Evolutionary conservation across 2,888 invertebrate genomes (phyloP).

Genomic region (Halocaridina rubra): DNA sequence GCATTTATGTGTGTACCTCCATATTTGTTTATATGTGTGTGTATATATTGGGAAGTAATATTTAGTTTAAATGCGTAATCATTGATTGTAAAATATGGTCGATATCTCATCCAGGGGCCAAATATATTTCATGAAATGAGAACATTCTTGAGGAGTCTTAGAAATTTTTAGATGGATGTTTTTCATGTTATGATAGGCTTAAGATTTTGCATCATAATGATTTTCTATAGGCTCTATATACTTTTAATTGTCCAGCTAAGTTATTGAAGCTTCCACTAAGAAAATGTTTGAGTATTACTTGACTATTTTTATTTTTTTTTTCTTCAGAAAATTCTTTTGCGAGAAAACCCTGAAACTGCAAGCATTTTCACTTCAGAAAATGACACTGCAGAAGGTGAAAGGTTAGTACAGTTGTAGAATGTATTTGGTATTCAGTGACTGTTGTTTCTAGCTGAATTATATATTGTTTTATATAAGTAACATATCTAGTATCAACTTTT

Average conservation of each 20-base stretch:
- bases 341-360: slow-evolving; percentile 22
- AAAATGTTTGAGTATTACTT: background rate
- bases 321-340: slow-evolving; percentile 18
- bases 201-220: background rate
- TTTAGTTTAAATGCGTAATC: too few relatives aligned
- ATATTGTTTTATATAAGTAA: too few relatives aligned
- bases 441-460: too few relatives aligned
- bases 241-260: background rate
- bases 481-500: too few relatives aligned
- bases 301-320: background rate
- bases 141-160: too few relatives aligned
- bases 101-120: too few relatives aligned
- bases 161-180: background rate
- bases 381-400: slow-evolving; percentile 12
- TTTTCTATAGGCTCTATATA: background rate
- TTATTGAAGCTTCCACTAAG: background rate
- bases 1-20: too few relatives aligned
- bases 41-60: too few relatives aligned
- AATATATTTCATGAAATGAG: too few relatives aligned
- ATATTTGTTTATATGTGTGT: too few relatives aligned
- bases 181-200: background rate
- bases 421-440: background rate
- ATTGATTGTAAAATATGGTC: too few relatives aligned
- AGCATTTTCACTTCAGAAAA: slow-evolving; percentile 27
- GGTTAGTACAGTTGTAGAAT: background rate